A percentile compares a stretch with the other conserved stretches of the same genome.
phyloP scores from a whole-genome alignment of 2,797 vertebrate species.

The Cacajao melanocephalus region DNA sequence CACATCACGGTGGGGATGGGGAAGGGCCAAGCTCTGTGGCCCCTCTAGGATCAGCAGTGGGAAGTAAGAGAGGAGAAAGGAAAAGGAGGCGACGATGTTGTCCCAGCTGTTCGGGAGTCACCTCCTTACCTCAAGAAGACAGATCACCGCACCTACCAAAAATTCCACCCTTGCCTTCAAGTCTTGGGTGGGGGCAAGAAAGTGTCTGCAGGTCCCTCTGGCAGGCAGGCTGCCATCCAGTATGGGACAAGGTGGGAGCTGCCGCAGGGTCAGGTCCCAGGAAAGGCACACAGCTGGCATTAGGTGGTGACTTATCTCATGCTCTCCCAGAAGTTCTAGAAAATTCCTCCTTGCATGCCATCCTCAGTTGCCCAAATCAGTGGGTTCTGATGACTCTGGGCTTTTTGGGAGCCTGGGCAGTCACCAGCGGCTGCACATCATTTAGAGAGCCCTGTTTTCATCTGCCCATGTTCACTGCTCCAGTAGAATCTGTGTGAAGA shows the following conservation, averaged over 20 bases:
- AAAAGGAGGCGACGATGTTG: neutral
- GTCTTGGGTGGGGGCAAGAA: accelerated
- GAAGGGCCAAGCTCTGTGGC: accelerated
- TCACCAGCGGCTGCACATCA: accelerated
- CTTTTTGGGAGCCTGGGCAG: neutral
- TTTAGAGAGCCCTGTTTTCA: neutral
- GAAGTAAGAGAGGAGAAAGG: neutral
- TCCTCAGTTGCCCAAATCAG: neutral
- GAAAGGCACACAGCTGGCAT: neutral
- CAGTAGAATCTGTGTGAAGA: neutral
- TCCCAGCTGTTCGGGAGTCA: neutral
- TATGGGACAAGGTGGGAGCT: accelerated
- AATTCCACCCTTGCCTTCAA: neutral
- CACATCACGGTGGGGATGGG: neutral
- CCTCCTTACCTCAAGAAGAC: neutral
- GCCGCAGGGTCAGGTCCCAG: neutral
- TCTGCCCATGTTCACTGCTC: neutral
- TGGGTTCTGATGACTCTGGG: neutral
- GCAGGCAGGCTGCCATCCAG: neutral
- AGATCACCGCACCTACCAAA: neutral
- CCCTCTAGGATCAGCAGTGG: neutral
- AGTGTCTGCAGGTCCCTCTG: neutral
- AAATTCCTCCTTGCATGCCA: neutral
- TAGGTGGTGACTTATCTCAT: neutral
- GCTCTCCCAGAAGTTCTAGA: neutral